phyloP scores from a whole-genome alignment of 2,888 invertebrate genomes.

The Rhaphigaster nebulosa region DNA sequence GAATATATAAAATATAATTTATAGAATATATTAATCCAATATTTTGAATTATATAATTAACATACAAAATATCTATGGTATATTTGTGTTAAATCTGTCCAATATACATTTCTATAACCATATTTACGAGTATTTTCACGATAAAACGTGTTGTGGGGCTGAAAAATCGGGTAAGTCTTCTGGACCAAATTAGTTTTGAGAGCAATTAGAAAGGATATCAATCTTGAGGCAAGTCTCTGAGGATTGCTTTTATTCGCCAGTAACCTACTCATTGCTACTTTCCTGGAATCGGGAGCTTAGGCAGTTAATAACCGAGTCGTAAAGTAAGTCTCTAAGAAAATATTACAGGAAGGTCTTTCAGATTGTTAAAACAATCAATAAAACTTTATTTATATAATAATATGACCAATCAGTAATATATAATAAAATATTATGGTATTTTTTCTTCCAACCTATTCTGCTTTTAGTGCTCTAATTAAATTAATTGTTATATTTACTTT shows the following conservation, averaged over 20 bases:
- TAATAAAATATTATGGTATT: too few relatives aligned
- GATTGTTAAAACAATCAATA: neutral
- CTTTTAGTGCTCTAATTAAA: too few relatives aligned
- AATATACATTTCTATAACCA: neutral
- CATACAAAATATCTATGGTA: too few relatives aligned
- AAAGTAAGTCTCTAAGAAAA: neutral
- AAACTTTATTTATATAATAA: neutral
- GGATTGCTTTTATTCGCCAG: neutral
- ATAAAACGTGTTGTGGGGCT: neutral
- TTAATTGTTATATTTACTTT: too few relatives aligned
- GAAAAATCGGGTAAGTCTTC: neutral
- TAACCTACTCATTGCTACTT: neutral
- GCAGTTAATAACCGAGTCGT: neutral
- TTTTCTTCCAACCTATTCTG: too few relatives aligned
- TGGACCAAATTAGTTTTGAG: neutral
- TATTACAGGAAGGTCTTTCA: neutral
- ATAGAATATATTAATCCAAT: too few relatives aligned
- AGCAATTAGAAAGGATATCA: slow-evolving; percentile 20
- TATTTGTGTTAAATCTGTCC: too few relatives aligned
- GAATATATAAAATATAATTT: too few relatives aligned
- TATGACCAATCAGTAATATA: too few relatives aligned
- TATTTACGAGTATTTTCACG: neutral
- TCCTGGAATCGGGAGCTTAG: neutral
- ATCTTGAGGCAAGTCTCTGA: neutral
- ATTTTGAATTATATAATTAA: too few relatives aligned